phyloP scores from a whole-genome alignment of 2,888 invertebrate genomes.

The Julus scandinavius region DNA sequence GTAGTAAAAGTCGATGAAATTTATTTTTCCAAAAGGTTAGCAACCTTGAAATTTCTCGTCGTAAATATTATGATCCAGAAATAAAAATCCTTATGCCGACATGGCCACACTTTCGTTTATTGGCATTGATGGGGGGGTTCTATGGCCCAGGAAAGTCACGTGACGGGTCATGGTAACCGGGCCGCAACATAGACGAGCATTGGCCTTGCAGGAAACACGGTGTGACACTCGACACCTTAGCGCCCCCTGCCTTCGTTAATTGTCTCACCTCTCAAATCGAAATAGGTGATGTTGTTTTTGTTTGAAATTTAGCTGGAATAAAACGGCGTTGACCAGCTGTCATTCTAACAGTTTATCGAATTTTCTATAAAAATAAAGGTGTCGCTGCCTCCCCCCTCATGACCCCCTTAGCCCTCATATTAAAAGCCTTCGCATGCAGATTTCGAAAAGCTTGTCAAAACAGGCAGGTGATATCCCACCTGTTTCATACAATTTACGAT shows the following conservation, averaged over 20 bases:
- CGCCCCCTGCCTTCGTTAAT: not conserved
- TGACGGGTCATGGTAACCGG: conserved; percentile 8
- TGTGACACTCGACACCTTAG: not conserved
- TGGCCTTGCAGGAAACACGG: not conserved
- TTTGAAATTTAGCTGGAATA: not conserved
- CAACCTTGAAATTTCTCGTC: not conserved
- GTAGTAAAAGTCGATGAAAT: not conserved
- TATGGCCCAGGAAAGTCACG: not conserved
- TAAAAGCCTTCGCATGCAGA: not conserved
- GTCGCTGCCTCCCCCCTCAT: not conserved
- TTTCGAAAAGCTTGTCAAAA: not conserved
- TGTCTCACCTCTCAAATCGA: not conserved
- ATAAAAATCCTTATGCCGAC: not conserved
- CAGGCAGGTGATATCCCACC: conserved; percentile 26
- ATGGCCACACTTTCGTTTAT: not conserved
- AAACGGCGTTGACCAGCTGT: not conserved
- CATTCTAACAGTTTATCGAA: not conserved
- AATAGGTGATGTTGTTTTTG: not conserved
- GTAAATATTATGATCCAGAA: not conserved
- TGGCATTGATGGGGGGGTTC: not conserved
- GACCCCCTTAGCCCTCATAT: conserved; percentile 7
- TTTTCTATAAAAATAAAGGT: not conserved
- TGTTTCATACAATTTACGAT: conserved; percentile 4
- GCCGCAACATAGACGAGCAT: not conserved
- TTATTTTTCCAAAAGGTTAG: not conserved